These are phyloP conservation scores for Caranx ignobilis DNA, from an alignment of 2,113 vertebrate genomes.

Conservation along the genomic window DNA sequence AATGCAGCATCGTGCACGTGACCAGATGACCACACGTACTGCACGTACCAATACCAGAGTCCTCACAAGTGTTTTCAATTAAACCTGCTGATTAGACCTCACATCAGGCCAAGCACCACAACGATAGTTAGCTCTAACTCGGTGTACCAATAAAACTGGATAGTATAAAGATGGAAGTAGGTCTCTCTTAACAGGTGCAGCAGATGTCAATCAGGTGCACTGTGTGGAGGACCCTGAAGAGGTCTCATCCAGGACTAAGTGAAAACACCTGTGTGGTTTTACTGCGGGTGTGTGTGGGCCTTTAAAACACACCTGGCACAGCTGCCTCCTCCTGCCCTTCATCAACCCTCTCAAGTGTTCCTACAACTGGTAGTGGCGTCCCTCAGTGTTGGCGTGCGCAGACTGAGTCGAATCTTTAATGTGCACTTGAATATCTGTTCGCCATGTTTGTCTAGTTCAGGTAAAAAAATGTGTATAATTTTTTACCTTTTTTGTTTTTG, in stretches of 20 bases:
- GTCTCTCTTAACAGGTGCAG: background rate
- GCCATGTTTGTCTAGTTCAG: slow-evolving; percentile 7
- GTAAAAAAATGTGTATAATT: slow-evolving; percentile 9
- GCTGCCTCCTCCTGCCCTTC: slow-evolving; percentile 4
- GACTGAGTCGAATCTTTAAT: background rate
- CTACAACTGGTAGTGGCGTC: background rate
- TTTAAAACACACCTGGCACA: background rate
- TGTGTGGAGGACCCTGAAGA: background rate
- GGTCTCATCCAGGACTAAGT: background rate
- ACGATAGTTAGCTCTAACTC: background rate
- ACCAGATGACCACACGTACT: background rate
- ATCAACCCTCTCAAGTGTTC: slow-evolving; percentile 5
- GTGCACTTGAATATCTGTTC: background rate
- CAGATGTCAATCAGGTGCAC: background rate
- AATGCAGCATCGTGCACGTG: slow-evolving; percentile 5
- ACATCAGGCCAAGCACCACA: background rate
- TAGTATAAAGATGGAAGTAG: background rate
- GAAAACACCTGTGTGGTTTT: slow-evolving; percentile 24
- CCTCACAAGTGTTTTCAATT: slow-evolving; percentile 15
- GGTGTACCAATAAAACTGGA: background rate
- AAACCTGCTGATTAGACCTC: background rate
- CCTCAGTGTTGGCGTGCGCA: slow-evolving; percentile 20
- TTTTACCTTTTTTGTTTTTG: slow-evolving; percentile 36
- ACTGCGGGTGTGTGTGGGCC: background rate
- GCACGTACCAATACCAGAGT: background rate